Conservation (phyloP, 2,888 invertebrate species). For the Agelastica alni region DNA sequence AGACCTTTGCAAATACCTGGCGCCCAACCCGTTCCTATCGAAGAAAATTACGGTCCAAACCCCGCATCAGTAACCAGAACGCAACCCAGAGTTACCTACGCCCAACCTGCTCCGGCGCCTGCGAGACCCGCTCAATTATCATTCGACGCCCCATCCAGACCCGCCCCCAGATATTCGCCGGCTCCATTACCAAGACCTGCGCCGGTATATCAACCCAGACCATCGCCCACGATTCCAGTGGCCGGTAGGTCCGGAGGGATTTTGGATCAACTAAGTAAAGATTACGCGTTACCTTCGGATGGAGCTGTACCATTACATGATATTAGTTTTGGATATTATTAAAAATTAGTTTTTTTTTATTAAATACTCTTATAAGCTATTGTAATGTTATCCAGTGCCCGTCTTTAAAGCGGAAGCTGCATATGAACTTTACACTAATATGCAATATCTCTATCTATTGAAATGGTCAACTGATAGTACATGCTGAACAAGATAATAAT, state of each 20-base stretch:
- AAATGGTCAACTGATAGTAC: too few relatives aligned
- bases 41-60: constrained; percentile 44
- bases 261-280: constrained; percentile 79
- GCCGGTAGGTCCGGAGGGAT: constrained; percentile 55
- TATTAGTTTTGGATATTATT: constrained; percentile 82
- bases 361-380: too few relatives aligned
- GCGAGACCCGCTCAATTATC: constrained; percentile 43
- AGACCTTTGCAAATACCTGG: constrained; percentile 46
- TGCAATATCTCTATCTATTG: too few relatives aligned
- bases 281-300: constrained; percentile 76
- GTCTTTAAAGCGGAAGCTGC: too few relatives aligned
- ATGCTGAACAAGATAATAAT: too few relatives aligned
- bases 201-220: constrained; percentile 32
- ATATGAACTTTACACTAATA: too few relatives aligned
- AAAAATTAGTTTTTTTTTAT: constrained; percentile 43
- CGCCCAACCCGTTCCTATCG: constrained; percentile 47
- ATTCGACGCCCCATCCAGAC: constrained; percentile 5
- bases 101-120: constrained; percentile 39
- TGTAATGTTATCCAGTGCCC: too few relatives aligned
- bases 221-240: constrained; percentile 37
- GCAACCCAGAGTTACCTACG: constrained; percentile 47
- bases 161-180: constrained; percentile 43
- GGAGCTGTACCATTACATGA: constrained; percentile 75
- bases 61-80: constrained; percentile 38
- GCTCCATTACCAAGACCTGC: constrained; percentile 44